Base-by-base conservation (phyloP, 1,140 invertebrate species). In the Leptinotarsa defecta region DNA sequence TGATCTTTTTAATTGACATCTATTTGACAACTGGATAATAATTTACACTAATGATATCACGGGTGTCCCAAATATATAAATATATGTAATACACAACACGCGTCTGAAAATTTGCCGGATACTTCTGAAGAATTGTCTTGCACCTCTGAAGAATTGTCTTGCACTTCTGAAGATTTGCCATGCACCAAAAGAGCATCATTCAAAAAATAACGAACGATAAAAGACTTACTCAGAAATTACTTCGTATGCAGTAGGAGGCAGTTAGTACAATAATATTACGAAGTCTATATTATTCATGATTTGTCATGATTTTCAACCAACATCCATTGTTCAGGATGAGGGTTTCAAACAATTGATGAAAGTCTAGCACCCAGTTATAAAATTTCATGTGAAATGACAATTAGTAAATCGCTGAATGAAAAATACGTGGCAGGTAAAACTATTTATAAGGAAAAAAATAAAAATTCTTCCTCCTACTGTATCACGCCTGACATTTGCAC, bases 271-370 rank as follows among this genome's bases (percentile, higher is more conserved):
- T 57, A 57, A 57, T 17, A 57, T 57, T 57, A 57, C n/a, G 52
- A 57, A 57, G 52, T 57, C 52, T 57, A 15, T 57, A 57, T 57
- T 57, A 57, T 57, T 57, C 52, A 57, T 57, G 15, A 57, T 57
- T 57, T 57, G 52, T 57, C 52, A 15, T 57, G 52, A 57, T 17
- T 57, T 57, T n/a, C 52, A 57, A 57, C 52, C 2, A 17, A 17
- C 5, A 17, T 17, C 52, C n/a, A 57, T 57, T 57, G 52, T 57
- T 17, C 52, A 57, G n/a, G 52, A 17, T 57, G 52, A 17, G 52
- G 52, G 52, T n/a, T 57, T 57, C n/a, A 17, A 57, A 57, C 52
- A 57, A 17, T 57, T 57, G 2, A 57, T 57, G 49, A 57, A 52
- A 52, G 15, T 57, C n/a, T 57, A 57, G 1, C 52, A 57, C 52